Evolutionary conservation across 2,888 invertebrate species (phyloP).

Genomic region (Ennomos erosarius): DNA sequence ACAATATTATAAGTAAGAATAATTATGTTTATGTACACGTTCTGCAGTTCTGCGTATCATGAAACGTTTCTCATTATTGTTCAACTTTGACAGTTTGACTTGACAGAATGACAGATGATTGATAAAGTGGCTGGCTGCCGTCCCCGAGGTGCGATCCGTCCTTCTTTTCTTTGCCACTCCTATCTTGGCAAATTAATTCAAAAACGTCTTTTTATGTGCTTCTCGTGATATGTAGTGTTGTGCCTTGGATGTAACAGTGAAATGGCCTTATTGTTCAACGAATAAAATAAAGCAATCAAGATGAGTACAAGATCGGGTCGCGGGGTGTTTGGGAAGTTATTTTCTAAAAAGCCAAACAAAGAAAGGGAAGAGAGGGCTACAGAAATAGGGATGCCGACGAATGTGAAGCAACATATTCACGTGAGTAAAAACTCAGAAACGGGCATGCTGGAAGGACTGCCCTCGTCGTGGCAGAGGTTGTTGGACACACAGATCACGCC

Average conservation of each 20-base stretch:
- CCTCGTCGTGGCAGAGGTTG: constrained; percentile 91
- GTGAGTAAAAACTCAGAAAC: constrained; percentile 93
- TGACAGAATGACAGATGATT: constrained; percentile 48
- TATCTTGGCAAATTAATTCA: constrained; percentile 56
- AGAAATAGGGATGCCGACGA: constrained; percentile 93
- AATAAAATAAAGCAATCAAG: constrained; percentile 56
- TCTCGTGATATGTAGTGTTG: constrained; percentile 67
- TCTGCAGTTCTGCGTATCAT: constrained; percentile 8
- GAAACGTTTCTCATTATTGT: constrained; percentile 38
- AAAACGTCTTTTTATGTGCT: constrained; percentile 52
- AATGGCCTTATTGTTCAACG: constrained; percentile 62
- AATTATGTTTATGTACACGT: not conserved
- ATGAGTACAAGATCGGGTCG: constrained; percentile 81
- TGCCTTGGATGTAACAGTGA: constrained; percentile 56
- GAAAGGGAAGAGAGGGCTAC: constrained; percentile 83
- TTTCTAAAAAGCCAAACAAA: constrained; percentile 73
- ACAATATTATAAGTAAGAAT: no score
- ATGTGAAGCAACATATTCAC: constrained; percentile 94
- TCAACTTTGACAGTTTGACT: constrained; percentile 2
- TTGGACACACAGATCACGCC: constrained; percentile 93
- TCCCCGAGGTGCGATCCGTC: constrained; percentile 67
- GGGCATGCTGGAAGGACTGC: constrained; percentile 94
- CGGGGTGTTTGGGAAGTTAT: constrained; percentile 80
- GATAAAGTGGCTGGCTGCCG: constrained; percentile 55
- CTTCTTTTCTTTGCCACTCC: constrained; percentile 80